Evolutionary conservation across 2,113 vertebrate genomes (phyloP).

Genomic region (Cryptomyrus ogoouensis): DNA sequence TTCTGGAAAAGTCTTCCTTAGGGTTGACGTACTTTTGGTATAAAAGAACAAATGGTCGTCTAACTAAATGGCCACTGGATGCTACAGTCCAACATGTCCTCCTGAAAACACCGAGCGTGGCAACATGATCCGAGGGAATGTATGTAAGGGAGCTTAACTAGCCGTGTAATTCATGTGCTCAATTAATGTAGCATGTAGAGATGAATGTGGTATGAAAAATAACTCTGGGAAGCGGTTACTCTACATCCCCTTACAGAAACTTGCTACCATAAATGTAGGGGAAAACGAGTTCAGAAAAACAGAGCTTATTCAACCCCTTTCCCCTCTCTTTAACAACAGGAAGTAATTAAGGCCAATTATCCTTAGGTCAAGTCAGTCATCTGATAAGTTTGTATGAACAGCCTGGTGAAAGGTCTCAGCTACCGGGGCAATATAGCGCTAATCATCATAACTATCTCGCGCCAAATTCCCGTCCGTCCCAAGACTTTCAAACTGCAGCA

Average conservation of each 20-base stretch:
- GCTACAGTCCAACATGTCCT: background rate
- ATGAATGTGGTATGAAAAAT: slow-evolving; percentile 10
- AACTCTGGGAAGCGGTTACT: background rate
- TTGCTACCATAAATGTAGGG: slow-evolving; percentile 11
- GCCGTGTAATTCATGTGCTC: background rate
- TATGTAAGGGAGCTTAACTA: background rate
- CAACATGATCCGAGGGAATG: background rate
- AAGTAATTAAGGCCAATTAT: slow-evolving; percentile 81
- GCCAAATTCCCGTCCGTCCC: slow-evolving; percentile 3
- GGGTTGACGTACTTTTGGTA: background rate
- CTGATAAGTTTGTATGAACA: slow-evolving; percentile 67
- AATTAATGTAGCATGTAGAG: background rate
- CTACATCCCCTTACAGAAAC: background rate
- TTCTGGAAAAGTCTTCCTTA: background rate
- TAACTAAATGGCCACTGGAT: background rate
- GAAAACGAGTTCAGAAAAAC: slow-evolving; percentile 37
- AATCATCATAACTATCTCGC: slow-evolving; percentile 49
- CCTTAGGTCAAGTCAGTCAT: slow-evolving; percentile 73
- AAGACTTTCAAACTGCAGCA: slow-evolving; percentile 16
- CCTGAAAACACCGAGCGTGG: background rate
- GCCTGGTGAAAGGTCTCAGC: slow-evolving; percentile 62
- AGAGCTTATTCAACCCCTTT: slow-evolving; percentile 57
- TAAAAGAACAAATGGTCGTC: background rate
- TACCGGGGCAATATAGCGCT: slow-evolving; percentile 58
- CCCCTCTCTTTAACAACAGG: slow-evolving; percentile 71